Base-by-base conservation (phyloP, 2,888 invertebrate species). In the Muschampia plurimacula region DNA sequence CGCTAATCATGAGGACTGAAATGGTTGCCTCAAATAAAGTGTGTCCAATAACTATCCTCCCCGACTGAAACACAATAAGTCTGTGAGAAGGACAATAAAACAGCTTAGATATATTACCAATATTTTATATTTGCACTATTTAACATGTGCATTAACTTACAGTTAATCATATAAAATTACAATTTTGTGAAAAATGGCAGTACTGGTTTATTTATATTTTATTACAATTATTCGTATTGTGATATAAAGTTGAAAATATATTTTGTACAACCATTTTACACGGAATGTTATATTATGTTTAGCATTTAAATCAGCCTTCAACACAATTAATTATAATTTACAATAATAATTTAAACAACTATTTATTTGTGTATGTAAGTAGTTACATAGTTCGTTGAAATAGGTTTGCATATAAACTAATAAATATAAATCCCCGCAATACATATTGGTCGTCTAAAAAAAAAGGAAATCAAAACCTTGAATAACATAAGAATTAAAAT, bases 141-240 rank as follows among this genome's bases (percentile, higher is more conserved):
- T 65, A 65, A 70, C 59, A 70, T 36, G 65, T 65, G 57, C 57
- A 59, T 70, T 46, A 67, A 72, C 72, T 72, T 72, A 71, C 59
- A 67, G 60, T n/a, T 67, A 72, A 28, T 67, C 12, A 72, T 72
- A 72, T 49, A 67, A 67, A 72, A 62, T 62, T 72, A 66, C 52
- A 60, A 62, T 72, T 71, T 66, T 60, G 64, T 67, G 60, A 49
- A 72, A 72, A 67, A 72, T 62, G 72, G 72, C 72, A 72, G 72
- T 67, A 64, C 52, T 13, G 60, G 22, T 52, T 12, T n/a, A 32
- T 22, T 28, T 32, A 60, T 7, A 28, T n/a, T 60, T 60, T 22
- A 52, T 52, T 15, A 52, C 9, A 2, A 55, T 22, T 28, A 22
- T 8, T 52, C 8, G 5, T 13, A 52, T 32, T 49, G 60, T 66